These are phyloP conservation scores for Pangasianodon gigas DNA, from an alignment of 2,113 vertebrate genomes.

Conservation along the genomic window DNA sequence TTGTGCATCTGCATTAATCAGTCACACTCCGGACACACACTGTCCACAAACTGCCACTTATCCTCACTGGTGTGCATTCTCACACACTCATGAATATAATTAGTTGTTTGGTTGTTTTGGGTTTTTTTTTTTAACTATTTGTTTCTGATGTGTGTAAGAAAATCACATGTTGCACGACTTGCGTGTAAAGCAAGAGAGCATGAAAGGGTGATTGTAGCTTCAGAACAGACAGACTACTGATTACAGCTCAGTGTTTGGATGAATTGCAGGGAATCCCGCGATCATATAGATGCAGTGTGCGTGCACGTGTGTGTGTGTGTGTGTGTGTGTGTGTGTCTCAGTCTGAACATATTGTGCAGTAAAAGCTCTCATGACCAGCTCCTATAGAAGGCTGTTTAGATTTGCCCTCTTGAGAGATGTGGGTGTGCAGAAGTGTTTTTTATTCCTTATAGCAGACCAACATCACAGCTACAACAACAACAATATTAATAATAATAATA, in stretches of 20 bases:
- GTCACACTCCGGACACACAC: not conserved
- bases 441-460: not conserved
- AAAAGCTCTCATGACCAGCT: not conserved
- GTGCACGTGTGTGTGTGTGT: not conserved
- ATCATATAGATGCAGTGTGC: not conserved
- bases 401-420: not conserved
- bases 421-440: not conserved
- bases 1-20: constrained; percentile 13
- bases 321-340: not conserved
- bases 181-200: not conserved
- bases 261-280: not conserved
- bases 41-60: constrained; percentile 17
- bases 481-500: not conserved
- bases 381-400: not conserved
- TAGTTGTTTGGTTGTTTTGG: not conserved
- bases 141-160: not conserved
- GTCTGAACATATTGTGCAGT: not conserved
- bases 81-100: not conserved
- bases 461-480: not conserved
- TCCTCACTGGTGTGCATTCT: not conserved
- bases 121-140: not conserved
- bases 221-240: not conserved
- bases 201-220: not conserved
- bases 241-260: not conserved
- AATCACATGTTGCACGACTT: not conserved